Base-by-base conservation (phyloP, 2,888 invertebrate genomes). In the Clanis bilineata region DNA sequence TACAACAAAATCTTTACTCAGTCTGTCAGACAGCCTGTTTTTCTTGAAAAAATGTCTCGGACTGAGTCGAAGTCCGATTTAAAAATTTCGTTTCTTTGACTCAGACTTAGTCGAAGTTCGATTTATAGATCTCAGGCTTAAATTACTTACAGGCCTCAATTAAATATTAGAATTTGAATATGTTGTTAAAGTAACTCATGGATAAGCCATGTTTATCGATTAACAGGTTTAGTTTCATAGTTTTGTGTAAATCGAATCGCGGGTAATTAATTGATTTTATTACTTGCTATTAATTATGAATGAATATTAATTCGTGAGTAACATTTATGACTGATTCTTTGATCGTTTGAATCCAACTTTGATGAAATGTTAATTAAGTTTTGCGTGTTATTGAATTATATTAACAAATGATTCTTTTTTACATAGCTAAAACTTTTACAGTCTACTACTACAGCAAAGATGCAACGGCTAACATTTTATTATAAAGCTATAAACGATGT, bases 401-500 rank as follows among this genome's bases (percentile, higher is more conserved):
- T 18, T 32, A 10, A 51, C 32, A 32, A 51, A 32, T 51, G 18
- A 32, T 10, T 51, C 32, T 59, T 57, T 59, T 57, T 56, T 59
- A 57, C n/a, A 39, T 39, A 38, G 22, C 22, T 56, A 15, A 56
- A 15, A 18, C 51, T 0, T 32, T 51, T 51, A 51, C 32, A 28
- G 32, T 32, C 32, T 47, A 47, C 28, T 28, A 0, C 51, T 5
- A 32, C 15, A 60, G 54, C 45, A 56, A 60, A 65, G 61, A 60
- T 59, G 64, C 69, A 58, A 65, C 63, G 69, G 64, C 72, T 62
- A 67, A 64, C 67, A 70, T 77, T 79, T 80, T 82, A 81, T 78
- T 80, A 82, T 79, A 71, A 75, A 79, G 79, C 70, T 69, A 79
- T 85, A 82, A 82, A 82, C 70, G 80, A 81, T 77, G 77, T 79